Conservation (phyloP, 1,140 invertebrate species). For the Macrostomum lignano region DNA sequence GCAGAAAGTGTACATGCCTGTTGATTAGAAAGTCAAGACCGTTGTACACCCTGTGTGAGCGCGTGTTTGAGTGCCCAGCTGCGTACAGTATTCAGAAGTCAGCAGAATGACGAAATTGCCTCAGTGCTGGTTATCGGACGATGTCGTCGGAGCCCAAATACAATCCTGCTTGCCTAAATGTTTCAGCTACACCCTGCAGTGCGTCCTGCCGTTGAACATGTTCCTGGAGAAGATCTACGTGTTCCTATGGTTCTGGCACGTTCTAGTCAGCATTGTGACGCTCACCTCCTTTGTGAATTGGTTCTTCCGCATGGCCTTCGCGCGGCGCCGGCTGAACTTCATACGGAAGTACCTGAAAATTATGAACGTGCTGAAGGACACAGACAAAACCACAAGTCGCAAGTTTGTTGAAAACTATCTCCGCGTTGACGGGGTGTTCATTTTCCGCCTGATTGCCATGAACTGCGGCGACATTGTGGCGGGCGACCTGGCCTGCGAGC, state of each 20-base stretch:
- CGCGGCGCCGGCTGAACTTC: not conserved
- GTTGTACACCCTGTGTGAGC: too few species aligned
- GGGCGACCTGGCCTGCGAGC: constrained; percentile 5
- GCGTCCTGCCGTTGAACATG: constrained; percentile 8
- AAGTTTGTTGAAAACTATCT: constrained; percentile 8
- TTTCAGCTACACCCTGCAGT: constrained; percentile 8
- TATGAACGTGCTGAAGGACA: not conserved
- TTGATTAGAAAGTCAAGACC: too few species aligned
- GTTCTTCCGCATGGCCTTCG: not conserved
- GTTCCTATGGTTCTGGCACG: constrained; percentile 6
- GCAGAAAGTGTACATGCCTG: too few species aligned
- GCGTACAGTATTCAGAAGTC: too few species aligned
- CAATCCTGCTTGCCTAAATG: too few species aligned
- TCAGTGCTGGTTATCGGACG: too few species aligned
- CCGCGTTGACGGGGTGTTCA: constrained; percentile 8
- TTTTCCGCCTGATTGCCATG: constrained; percentile 7
- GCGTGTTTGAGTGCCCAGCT: too few species aligned
- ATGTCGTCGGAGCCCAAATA: too few species aligned
- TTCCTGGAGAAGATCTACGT: constrained; percentile 8
- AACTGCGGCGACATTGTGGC: constrained; percentile 9
- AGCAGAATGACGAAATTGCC: too few species aligned
- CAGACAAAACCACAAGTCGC: not conserved
- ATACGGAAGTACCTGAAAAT: not conserved
- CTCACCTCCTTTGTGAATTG: not conserved
- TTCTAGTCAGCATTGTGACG: constrained; percentile 3